Conservation (phyloP, 1,140 invertebrate species). For the Zaprionus camerounensis region DNA sequence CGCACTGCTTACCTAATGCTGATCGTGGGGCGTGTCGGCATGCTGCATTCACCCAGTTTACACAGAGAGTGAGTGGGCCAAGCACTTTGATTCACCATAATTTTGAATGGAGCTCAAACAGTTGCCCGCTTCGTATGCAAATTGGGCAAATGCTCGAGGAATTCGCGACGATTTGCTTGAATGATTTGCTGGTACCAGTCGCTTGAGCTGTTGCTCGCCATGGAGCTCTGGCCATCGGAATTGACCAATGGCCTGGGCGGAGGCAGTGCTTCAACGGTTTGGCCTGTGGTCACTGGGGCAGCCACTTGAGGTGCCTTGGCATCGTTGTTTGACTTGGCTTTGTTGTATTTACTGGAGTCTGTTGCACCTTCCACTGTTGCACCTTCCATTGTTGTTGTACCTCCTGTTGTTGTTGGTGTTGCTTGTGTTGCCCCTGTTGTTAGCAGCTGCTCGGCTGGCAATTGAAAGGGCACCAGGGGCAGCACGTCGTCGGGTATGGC, state of each 20-base stretch:
- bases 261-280: slow-evolving; percentile 14
- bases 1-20: slow-evolving; percentile 59
- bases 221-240: not conserved
- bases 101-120: slow-evolving; percentile 20
- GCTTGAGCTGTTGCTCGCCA: slow-evolving; percentile 16
- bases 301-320: slow-evolving; percentile 66
- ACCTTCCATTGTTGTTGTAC: not conserved
- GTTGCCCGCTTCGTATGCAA: slow-evolving; percentile 45
- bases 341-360: slow-evolving; percentile 48
- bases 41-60: slow-evolving; percentile 17
- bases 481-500: slow-evolving; percentile 62
- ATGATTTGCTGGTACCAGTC: slow-evolving; percentile 73
- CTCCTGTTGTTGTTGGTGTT: slow-evolving; percentile 10
- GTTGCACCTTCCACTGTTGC: not conserved
- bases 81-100: slow-evolving; percentile 4
- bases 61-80: slow-evolving; percentile 19
- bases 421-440: slow-evolving; percentile 4
- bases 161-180: slow-evolving; percentile 74
- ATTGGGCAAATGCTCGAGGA: slow-evolving; percentile 69
- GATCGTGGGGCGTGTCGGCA: slow-evolving; percentile 37
- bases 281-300: not conserved
- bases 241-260: slow-evolving; percentile 57
- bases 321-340: slow-evolving; percentile 65
- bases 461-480: slow-evolving; percentile 69
- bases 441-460: slow-evolving; percentile 45